Evolutionary conservation across 1,140 invertebrate species (phyloP).

Genomic region (Acromyrmex echinatior): DNA sequence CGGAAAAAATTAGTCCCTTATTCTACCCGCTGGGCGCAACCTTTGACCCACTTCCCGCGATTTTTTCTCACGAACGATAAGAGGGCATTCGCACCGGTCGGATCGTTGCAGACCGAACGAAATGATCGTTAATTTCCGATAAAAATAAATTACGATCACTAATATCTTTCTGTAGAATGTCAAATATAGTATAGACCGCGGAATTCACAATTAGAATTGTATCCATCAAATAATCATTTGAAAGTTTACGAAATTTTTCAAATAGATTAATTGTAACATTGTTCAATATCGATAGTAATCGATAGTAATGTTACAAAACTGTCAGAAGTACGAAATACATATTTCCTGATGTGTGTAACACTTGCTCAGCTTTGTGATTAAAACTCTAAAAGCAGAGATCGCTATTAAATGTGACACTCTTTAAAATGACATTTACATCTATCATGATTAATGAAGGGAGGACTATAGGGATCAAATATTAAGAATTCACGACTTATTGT

Average conservation of each 20-base stretch:
- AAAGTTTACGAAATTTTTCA: neutral
- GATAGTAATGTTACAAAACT: too few species aligned
- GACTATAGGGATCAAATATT: conserved; percentile 56
- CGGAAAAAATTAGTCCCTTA: conserved; percentile 57
- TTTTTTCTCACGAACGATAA: conserved; percentile 53
- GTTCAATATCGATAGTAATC: neutral
- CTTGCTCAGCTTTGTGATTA: conserved; percentile 31
- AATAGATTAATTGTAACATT: neutral
- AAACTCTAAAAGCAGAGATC: neutral
- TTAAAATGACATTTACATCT: conserved; percentile 41
- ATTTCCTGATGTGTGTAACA: neutral
- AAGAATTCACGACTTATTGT: conserved; percentile 65
- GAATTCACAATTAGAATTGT: neutral
- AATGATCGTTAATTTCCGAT: conserved; percentile 36
- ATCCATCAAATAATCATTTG: neutral
- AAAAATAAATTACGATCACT: conserved; percentile 42
- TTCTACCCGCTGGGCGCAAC: conserved; percentile 33
- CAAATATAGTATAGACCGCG: neutral
- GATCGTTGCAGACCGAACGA: neutral
- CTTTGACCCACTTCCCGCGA: conserved; percentile 42
- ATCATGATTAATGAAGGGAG: conserved; percentile 52
- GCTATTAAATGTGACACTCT: conserved; percentile 34
- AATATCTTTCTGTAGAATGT: conserved; percentile 17
- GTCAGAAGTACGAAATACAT: neutral
- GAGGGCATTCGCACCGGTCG: conserved; percentile 47